Conservation (phyloP, 2,113 vertebrate species). For the crab-eating macaque (Macaca fascicularis) region DNA sequence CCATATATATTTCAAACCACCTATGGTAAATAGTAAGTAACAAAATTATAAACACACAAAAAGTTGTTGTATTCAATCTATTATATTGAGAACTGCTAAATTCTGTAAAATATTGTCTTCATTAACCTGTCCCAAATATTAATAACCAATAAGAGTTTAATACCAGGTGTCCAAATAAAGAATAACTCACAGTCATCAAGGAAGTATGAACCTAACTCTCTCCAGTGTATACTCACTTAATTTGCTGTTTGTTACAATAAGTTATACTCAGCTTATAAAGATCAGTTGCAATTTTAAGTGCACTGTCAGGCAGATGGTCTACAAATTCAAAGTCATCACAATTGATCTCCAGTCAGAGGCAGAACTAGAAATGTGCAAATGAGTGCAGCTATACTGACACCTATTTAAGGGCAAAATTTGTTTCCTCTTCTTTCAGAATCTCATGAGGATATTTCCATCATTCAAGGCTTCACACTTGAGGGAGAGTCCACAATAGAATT, state of each 20-base stretch:
- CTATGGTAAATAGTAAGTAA: neutral
- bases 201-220: neutral
- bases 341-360: neutral
- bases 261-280: neutral
- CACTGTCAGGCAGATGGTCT: neutral
- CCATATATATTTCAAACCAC: constrained; percentile 11
- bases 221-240: fast-evolving
- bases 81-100: neutral
- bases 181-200: neutral
- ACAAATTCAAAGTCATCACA: neutral
- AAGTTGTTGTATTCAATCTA: neutral
- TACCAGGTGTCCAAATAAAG: neutral
- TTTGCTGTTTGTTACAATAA: neutral
- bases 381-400: neutral
- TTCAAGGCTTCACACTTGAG: neutral
- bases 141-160: neutral
- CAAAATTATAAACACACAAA: neutral
- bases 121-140: neutral
- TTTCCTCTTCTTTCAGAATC: neutral
- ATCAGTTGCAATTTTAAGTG: neutral
- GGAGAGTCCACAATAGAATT: neutral
- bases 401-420: neutral
- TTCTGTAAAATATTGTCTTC: neutral
- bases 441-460: neutral
- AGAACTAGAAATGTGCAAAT: neutral